These are phyloP conservation scores for Scrobipalpa costella DNA, from an alignment of 2,888 invertebrate genomes.

Conservation along the genomic window DNA sequence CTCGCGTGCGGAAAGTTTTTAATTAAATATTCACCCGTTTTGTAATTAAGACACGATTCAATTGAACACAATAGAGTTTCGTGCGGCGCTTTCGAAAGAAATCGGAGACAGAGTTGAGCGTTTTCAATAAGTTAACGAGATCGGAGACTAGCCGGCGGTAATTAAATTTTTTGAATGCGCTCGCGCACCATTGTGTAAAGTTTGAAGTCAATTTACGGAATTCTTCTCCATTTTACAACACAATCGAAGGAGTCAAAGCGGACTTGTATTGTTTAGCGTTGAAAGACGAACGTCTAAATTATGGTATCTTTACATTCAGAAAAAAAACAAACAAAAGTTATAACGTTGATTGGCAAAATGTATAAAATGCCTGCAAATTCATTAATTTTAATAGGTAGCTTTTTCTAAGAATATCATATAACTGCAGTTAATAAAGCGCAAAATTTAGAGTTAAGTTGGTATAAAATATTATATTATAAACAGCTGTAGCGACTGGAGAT, in stretches of 20 bases:
- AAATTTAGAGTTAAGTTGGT: no score
- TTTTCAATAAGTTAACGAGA: constrained; percentile 45
- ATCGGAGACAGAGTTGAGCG: constrained; percentile 53
- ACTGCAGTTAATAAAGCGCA: no score
- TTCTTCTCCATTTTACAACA: constrained; percentile 7
- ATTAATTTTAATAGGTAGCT: no score
- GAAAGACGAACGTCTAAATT: background rate
- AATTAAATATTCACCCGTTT: constrained; percentile 79
- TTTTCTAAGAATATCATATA: no score
- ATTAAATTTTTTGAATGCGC: constrained; percentile 42
- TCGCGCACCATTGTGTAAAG: constrained; percentile 35
- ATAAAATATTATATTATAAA: no score
- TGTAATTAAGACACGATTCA: constrained; percentile 77
- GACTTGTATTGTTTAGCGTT: constrained; percentile 5
- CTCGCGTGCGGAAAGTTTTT: constrained; percentile 79
- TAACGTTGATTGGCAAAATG: no score
- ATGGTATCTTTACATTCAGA: no score
- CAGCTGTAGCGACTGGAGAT: no score
- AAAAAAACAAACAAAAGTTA: no score
- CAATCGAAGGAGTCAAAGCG: constrained; percentile 15
- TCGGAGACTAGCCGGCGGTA: constrained; percentile 38
- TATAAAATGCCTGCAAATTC: no score
- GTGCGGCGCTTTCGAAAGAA: constrained; percentile 64
- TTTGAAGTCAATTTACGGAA: constrained; percentile 34
- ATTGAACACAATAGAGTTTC: constrained; percentile 68